Conservation (phyloP, 2,888 invertebrate species). For the Pandemis corylana region DNA sequence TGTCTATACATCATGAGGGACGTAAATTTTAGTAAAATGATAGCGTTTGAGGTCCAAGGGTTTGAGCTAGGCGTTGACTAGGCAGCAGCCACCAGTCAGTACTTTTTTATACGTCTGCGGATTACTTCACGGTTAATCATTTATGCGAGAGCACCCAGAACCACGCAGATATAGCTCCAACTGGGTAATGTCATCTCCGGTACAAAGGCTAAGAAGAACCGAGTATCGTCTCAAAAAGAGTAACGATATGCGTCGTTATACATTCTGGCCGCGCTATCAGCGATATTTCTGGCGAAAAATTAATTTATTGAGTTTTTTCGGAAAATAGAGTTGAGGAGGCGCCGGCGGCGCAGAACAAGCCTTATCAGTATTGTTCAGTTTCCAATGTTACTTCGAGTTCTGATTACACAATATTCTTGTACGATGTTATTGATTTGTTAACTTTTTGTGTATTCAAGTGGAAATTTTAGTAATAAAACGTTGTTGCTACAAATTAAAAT, state of each 20-base stretch:
- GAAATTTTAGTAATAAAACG: neutral
- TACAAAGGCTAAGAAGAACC: neutral
- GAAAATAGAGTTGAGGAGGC: neutral
- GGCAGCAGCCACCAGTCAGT: too few relatives aligned
- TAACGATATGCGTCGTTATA: neutral
- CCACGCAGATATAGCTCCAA: too few relatives aligned
- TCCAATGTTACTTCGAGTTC: neutral
- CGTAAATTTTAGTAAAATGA: too few relatives aligned
- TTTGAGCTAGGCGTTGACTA: too few relatives aligned
- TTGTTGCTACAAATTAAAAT: neutral
- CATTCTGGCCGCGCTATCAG: neutral
- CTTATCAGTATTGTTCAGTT: constrained; percentile 13
- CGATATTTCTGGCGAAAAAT: neutral
- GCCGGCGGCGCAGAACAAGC: neutral
- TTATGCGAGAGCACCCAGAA: too few relatives aligned
- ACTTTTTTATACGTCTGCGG: too few relatives aligned
- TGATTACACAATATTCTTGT: neutral
- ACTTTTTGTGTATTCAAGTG: neutral
- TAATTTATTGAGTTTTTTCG: neutral
- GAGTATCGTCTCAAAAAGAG: neutral
- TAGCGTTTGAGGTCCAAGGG: too few relatives aligned
- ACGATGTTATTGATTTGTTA: neutral
- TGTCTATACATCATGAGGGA: too few relatives aligned
- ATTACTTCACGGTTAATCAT: too few relatives aligned
- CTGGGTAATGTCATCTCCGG: too few relatives aligned